Evolutionary conservation across 1,140 invertebrate genomes (phyloP), one percentile per base, ranked within the genome.

Genomic region (Drosophila paulistorum): DNA sequence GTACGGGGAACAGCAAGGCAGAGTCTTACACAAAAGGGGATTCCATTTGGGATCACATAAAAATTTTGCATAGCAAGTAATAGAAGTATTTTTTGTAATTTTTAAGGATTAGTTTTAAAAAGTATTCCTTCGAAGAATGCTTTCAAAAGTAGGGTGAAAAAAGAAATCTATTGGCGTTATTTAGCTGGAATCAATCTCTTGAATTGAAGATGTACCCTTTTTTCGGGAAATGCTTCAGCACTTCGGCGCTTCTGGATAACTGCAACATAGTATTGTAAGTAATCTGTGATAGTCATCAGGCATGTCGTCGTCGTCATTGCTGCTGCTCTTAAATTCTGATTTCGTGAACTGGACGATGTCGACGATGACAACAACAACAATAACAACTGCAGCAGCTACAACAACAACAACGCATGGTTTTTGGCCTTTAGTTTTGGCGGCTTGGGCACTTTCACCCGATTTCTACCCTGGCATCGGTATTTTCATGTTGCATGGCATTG

Each of bases 301-400:
- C 74, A 77, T 74, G 77, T 70, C 69, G 66, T 79, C 76, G 54
- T 65, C 66, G 48, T 74, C 30, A 66, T 74, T 72, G 66, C 55
- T 60, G 72, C 72, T 82, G 80, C 82, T 86, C 79, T 86, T 86
- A 86, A 86, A 86, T 87, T 89, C 77, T 83, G 84, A 89, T 87
- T 86, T 87, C 84, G 84, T 86, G 75, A 77, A 77, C 74, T 77
- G 74, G 75, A 78, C 75, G 69, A 57, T 61, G 66, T 42, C 65
- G 61, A 64, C 71, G 42, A 30, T 48, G 48, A 48, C 41, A 51
- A 20, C 62, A 51, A 14, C 26, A 33, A 30, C 60, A 64, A 61
- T 11, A n/a, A 35, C 30, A 58, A 48, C 80, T 37, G 13, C 62
- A 51, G 11, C 26, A 33, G 10, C 55, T 23, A 72, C 60, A 64